Evolutionary conservation across 2,113 vertebrate genomes (phyloP), one percentile per base, ranked within the genome.

Genomic region (Galeopterus variegatus): DNA sequence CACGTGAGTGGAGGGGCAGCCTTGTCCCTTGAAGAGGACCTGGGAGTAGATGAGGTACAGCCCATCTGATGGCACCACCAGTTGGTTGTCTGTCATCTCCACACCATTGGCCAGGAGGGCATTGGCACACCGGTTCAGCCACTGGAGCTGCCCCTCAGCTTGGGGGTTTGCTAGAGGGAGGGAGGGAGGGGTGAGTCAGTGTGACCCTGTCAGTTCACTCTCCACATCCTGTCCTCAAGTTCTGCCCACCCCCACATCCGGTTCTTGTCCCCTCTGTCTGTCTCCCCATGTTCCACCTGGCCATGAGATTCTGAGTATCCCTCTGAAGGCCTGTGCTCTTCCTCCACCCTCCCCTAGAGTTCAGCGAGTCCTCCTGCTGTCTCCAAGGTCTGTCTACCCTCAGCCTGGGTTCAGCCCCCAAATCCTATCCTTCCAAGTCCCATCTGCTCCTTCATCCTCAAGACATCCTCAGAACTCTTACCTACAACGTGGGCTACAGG

Each of bases 41-140:
- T 98, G 98, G 19, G 98, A 98, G 97, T 99, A 99, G 89, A 99
- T 80, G 24, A 99, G 98, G 89, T 99, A 99, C 15, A 98, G 97
- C 2, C 98, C 98, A 0, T 93, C 33, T 0, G 88, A 50, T 0
- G 98, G 97, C 9, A 99, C 97, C 33, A 98, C 92, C 31, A 99
- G 87, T 24, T 96, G 77, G 90, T 98, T 98, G 77, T 97, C 64
- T 3, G 0, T 36, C 8, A 98, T 93, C 2, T 72, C 1, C 89
- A 98, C 69, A 0, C 95, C 97, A 0, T 98, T 97, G 50, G 96
- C 96, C 93, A 96, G 31, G 23, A 98, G 92, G 54, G 97, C 75
- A 0, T 95, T 80, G 24, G 88, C 94, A 12, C 76, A 80, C 33
- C 88, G 85, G 11, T 18, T n/a, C 54, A 98, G 9, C 79, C 97